Evolutionary conservation across 2,113 vertebrate genomes (phyloP).

Genomic region (Macquaria ambigua): DNA sequence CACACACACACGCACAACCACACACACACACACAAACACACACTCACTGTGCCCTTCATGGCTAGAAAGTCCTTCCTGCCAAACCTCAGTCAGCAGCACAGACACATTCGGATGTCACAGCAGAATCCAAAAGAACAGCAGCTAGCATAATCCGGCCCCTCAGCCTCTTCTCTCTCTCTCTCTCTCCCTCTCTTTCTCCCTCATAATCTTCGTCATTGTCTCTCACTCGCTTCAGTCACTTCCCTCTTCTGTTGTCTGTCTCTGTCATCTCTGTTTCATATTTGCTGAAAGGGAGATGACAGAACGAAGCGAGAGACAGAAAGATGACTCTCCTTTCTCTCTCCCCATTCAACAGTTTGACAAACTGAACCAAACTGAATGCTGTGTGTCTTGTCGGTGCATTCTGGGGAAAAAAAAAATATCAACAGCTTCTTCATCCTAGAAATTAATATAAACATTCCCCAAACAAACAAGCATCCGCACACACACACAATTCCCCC

Average conservation of each 20-base stretch:
- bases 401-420: neutral
- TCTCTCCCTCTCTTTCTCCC: neutral
- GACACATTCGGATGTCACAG: conserved; percentile 62
- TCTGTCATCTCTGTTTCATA: conserved; percentile 18
- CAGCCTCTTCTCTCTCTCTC: neutral
- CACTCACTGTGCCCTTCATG: conserved; percentile 56
- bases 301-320: neutral
- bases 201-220: conserved; percentile 19
- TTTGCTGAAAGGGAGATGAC: conserved; percentile 15
- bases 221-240: conserved; percentile 20
- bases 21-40: conserved; percentile 59
- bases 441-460: conserved; percentile 27
- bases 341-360: conserved; percentile 1
- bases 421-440: conserved; percentile 22
- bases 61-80: conserved; percentile 60
- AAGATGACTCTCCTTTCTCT: neutral
- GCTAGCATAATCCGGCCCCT: conserved; percentile 51
- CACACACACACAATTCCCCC: neutral
- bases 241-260: conserved; percentile 2
- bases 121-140: conserved; percentile 58
- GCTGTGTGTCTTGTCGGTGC: neutral
- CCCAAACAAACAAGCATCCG: neutral
- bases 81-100: conserved; percentile 63
- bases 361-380: neutral
- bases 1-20: conserved; percentile 9